Conservation (phyloP, 2,888 invertebrate genomes). For the Tryphoninae sp. region DNA sequence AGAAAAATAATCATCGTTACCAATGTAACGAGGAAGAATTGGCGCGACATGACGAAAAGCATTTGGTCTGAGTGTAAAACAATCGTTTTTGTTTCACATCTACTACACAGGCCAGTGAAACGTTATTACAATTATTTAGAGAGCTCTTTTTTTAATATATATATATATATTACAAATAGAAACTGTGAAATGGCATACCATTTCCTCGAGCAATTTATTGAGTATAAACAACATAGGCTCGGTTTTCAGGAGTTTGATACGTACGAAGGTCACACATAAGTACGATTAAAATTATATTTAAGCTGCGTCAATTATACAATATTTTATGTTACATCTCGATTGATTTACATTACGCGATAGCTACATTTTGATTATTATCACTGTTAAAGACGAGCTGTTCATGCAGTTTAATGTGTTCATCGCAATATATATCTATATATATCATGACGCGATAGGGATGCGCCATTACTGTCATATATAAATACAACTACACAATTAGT, state of each 20-base stretch:
- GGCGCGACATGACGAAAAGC: constrained; percentile 4
- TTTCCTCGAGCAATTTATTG: constrained; percentile 45
- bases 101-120: constrained; percentile 78
- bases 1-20: constrained; percentile 29
- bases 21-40: constrained; percentile 9
- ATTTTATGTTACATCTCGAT: neutral
- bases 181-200: constrained; percentile 78
- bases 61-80: constrained; percentile 39
- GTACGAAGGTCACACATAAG: neutral
- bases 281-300: neutral
- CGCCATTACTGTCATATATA: neutral
- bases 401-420: constrained; percentile 48
- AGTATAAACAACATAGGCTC: neutral
- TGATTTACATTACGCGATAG: neutral
- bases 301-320: neutral
- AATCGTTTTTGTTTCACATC: constrained; percentile 54
- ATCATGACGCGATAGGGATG: neutral
- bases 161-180: constrained; percentile 68
- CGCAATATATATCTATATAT: constrained; percentile 5
- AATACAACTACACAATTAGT: neutral
- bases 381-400: constrained; percentile 39
- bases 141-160: neutral
- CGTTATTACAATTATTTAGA: constrained; percentile 64
- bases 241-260: neutral
- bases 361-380: neutral